Evolutionary conservation across 2,797 vertebrate species (phyloP).

Genomic region (Lagodon rhomboides): DNA sequence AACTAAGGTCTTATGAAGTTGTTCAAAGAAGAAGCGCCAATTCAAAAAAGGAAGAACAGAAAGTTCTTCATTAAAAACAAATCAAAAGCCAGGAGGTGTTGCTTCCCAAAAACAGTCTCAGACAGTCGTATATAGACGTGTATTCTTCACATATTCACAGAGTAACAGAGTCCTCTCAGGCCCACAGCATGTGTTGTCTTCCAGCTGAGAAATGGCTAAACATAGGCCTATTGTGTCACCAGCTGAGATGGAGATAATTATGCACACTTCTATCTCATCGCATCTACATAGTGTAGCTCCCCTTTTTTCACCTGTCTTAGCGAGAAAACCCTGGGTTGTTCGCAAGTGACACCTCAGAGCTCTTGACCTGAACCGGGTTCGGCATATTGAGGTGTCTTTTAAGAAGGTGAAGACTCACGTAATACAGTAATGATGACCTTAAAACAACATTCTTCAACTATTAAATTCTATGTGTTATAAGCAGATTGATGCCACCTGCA

Average conservation of each 20-base stretch:
- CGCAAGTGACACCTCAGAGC: neutral
- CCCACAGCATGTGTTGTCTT: neutral
- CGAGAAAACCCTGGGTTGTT: neutral
- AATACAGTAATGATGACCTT: no score
- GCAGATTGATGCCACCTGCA: neutral
- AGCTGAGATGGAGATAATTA: neutral
- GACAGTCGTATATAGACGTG: neutral
- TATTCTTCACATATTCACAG: neutral
- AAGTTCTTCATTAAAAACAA: neutral
- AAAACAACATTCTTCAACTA: no score
- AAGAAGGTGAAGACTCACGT: neutral
- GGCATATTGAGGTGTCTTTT: neutral
- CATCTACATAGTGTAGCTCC: neutral
- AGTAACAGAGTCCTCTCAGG: neutral
- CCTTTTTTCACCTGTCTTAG: neutral
- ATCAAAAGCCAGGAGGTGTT: no score
- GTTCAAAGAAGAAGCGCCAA: neutral
- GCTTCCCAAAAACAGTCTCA: neutral
- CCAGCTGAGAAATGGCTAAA: neutral
- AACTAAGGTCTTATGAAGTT: slow-evolving; percentile 9
- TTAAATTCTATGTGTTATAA: neutral
- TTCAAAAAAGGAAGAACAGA: neutral
- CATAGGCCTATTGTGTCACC: neutral
- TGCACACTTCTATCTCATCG: neutral
- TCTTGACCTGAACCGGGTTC: neutral